A percentile compares a stretch with the other conserved stretches of the same genome.
These are phyloP conservation scores for Thyatira batis DNA, from an alignment of 2,888 invertebrate species.

Conservation along the genomic window DNA sequence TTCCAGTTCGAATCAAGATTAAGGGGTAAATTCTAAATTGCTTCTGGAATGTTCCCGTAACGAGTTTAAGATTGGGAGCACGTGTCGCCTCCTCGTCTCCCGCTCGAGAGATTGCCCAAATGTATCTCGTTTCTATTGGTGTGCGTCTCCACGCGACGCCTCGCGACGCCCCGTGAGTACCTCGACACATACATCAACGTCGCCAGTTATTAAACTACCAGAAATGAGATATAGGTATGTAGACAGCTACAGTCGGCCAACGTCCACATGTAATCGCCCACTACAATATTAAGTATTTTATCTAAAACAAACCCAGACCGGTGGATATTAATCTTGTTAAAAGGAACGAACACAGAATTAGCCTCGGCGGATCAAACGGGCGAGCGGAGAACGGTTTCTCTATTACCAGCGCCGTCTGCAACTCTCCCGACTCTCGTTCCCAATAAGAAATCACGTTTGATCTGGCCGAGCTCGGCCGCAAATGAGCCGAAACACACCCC, in stretches of 20 bases:
- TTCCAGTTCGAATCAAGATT: conserved; percentile 56
- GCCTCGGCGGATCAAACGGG: conserved; percentile 40
- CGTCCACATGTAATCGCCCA: conserved; percentile 28
- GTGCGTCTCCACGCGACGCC: conserved; percentile 34
- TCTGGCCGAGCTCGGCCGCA: conserved; percentile 65
- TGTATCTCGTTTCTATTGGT: conserved; percentile 50
- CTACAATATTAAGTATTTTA: conserved; percentile 12
- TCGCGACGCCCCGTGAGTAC: too few species aligned
- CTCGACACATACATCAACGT: conserved; percentile 68
- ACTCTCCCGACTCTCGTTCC: conserved; percentile 57
- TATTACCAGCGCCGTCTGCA: conserved; percentile 48
- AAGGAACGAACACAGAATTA: conserved; percentile 52
- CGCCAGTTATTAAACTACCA: conserved; percentile 66
- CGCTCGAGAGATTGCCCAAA: conserved; percentile 58
- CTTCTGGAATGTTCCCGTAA: conserved; percentile 62
- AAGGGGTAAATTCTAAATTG: conserved; percentile 70
- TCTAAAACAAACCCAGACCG: conserved; percentile 26
- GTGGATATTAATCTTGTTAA: conserved; percentile 48
- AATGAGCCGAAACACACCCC: conserved; percentile 77
- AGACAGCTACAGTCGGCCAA: conserved; percentile 41
- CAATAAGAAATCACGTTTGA: conserved; percentile 77
- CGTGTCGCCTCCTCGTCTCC: conserved; percentile 59
- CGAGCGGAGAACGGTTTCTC: conserved; percentile 53
- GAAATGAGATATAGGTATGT: conserved; percentile 59
- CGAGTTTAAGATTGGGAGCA: conserved; percentile 75